Evolutionary conservation across 2,888 invertebrate species (phyloP).

Genomic region (Limnephilus marmoratus): DNA sequence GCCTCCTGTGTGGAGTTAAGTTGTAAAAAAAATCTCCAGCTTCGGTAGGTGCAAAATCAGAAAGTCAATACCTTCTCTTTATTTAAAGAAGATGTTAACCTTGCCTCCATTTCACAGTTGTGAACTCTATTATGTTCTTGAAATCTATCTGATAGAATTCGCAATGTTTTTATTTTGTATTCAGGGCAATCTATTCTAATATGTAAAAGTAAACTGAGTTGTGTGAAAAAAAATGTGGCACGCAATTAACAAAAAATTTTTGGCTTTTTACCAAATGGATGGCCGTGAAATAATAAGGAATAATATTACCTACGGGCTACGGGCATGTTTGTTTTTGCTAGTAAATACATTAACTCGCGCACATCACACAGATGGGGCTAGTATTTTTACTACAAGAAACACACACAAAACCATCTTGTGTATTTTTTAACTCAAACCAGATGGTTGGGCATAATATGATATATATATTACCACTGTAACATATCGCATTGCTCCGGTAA

Average conservation of each 20-base stretch:
- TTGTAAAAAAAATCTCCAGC: too few species aligned
- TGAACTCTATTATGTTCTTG: neutral
- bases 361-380: neutral
- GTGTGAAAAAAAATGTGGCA: conserved; percentile 25
- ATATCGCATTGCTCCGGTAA: too few species aligned
- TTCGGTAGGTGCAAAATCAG: neutral
- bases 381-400: neutral
- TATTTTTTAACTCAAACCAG: too few species aligned
- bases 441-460: too few species aligned
- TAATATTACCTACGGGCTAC: neutral
- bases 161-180: conserved; percentile 23
- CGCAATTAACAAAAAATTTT: neutral
- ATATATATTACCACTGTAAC: too few species aligned
- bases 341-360: neutral
- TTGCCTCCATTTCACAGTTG: neutral
- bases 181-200: conserved; percentile 26
- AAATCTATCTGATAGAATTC: neutral
- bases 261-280: conserved; percentile 53
- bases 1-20: too few species aligned
- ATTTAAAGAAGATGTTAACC: neutral
- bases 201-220: conserved; percentile 17
- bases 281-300: conserved; percentile 38
- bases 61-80: neutral
- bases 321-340: neutral
- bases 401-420: neutral